These are phyloP conservation scores for Remorina albescens DNA, from an alignment of 2,797 vertebrate species.

Conservation along the genomic window DNA sequence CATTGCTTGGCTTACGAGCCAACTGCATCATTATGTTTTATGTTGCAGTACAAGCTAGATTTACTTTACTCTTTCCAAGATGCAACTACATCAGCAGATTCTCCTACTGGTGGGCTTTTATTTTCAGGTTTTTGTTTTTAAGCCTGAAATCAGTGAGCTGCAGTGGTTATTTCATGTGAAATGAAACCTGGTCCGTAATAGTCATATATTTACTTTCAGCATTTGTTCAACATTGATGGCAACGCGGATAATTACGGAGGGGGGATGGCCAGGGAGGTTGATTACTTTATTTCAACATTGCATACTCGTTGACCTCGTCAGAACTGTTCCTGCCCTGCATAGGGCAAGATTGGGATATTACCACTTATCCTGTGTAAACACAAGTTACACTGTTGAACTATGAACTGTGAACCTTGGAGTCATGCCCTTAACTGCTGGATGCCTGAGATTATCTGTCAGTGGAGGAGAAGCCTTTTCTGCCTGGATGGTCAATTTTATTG, in stretches of 20 bases:
- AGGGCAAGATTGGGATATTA: slow-evolving; percentile 72
- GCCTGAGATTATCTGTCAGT: slow-evolving; percentile 46
- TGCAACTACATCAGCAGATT: slow-evolving; percentile 21
- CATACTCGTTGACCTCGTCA: slow-evolving; percentile 73
- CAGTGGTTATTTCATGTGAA: not conserved
- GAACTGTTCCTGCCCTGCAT: slow-evolving; percentile 62
- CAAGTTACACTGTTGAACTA: slow-evolving; percentile 75
- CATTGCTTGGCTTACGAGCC: slow-evolving; percentile 8
- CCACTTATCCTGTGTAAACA: slow-evolving; percentile 81
- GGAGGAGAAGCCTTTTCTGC: slow-evolving; percentile 42
- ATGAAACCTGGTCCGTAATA: not conserved
- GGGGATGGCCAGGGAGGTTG: slow-evolving; percentile 29
- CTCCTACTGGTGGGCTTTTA: not conserved
- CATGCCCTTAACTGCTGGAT: slow-evolving; percentile 51
- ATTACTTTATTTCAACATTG: slow-evolving; percentile 72
- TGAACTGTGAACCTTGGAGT: slow-evolving; percentile 74
- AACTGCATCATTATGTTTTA: slow-evolving; percentile 29
- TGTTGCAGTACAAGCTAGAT: slow-evolving; percentile 26
- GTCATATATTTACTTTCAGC: not conserved
- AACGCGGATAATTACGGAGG: slow-evolving; percentile 1
- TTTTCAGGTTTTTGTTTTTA: slow-evolving; percentile 17
- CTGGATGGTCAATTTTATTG: slow-evolving; percentile 71
- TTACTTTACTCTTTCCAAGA: slow-evolving; percentile 22
- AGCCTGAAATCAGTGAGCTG: not conserved
- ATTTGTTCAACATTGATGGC: not conserved